A percentile compares a stretch with the other conserved stretches of the same genome.
These are phyloP conservation scores for Trachelus tabidus DNA, from an alignment of 2,888 invertebrate species.

Conservation along the genomic window DNA sequence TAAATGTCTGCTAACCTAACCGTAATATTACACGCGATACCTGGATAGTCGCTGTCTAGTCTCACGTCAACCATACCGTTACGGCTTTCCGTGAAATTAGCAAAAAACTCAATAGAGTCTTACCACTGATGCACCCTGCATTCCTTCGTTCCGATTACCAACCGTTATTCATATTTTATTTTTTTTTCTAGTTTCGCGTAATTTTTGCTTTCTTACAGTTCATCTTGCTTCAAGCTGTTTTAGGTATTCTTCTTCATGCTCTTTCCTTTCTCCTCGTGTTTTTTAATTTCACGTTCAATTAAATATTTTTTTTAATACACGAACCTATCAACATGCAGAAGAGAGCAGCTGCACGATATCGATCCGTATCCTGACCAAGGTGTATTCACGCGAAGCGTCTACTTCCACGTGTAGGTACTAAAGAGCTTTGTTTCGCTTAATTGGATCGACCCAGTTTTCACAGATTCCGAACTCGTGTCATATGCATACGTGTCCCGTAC, in stretches of 20 bases:
- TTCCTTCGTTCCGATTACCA: not conserved
- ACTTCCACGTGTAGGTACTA: slow-evolving; percentile 24
- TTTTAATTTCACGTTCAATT: not conserved
- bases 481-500: slow-evolving; percentile 32
- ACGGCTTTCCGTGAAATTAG: not conserved
- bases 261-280: not conserved
- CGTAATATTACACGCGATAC: not conserved
- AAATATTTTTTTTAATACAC: not conserved
- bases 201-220: no score
- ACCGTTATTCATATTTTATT: not conserved
- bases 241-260: not conserved
- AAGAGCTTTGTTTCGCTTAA: slow-evolving; percentile 46
- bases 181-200: not conserved
- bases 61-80: not conserved
- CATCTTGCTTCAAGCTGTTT: not conserved
- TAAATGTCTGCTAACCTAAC: not conserved
- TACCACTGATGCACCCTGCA: not conserved
- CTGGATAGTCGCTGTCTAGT: not conserved
- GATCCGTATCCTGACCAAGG: slow-evolving; percentile 20
- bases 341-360: slow-evolving; percentile 25
- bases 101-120: not conserved
- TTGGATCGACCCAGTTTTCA: slow-evolving; percentile 39
- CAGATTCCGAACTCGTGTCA: slow-evolving; percentile 22
- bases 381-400: not conserved
- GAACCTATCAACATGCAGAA: not conserved